Percentiles rank a stretch among this genome's conserved stretches.
Evolutionary conservation across 2,797 vertebrate genomes (phyloP).

Genomic region (Octomys mimax): DNA sequence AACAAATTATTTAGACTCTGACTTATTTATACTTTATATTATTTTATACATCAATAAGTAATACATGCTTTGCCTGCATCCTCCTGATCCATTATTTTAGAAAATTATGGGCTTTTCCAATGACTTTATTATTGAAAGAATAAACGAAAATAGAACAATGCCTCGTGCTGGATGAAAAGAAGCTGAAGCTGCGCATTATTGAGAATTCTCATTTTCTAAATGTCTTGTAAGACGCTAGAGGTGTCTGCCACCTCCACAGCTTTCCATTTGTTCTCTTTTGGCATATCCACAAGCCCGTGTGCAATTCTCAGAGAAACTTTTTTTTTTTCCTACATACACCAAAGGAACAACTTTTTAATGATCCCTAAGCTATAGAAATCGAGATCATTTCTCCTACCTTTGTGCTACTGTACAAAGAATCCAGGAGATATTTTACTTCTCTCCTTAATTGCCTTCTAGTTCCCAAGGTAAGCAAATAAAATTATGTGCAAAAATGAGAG

Average conservation of each 20-base stretch:
- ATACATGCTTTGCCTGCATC: neutral
- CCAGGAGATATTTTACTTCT: conserved; percentile 41
- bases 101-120: neutral
- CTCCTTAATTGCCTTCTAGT: conserved; percentile 70
- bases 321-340: conserved; percentile 28
- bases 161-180: conserved; percentile 45
- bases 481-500: conserved; percentile 39
- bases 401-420: conserved; percentile 60
- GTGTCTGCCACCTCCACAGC: neutral
- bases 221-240: conserved; percentile 19
- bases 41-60: neutral
- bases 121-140: conserved; percentile 38
- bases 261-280: conserved; percentile 68
- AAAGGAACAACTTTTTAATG: conserved; percentile 78
- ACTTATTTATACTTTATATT: neutral
- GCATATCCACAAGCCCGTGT: conserved; percentile 46
- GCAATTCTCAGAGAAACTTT: conserved; percentile 43
- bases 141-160: conserved; percentile 12
- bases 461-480: conserved; percentile 54
- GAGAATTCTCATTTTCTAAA: conserved; percentile 59
- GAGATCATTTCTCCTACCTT: conserved; percentile 21
- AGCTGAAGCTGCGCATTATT: conserved; percentile 7
- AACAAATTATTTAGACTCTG: conserved; percentile 51
- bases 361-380: conserved; percentile 37
- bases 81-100: neutral